Evolutionary conservation across 2,113 vertebrate species (phyloP).

Genomic region (Corythornis madagascariensis): DNA sequence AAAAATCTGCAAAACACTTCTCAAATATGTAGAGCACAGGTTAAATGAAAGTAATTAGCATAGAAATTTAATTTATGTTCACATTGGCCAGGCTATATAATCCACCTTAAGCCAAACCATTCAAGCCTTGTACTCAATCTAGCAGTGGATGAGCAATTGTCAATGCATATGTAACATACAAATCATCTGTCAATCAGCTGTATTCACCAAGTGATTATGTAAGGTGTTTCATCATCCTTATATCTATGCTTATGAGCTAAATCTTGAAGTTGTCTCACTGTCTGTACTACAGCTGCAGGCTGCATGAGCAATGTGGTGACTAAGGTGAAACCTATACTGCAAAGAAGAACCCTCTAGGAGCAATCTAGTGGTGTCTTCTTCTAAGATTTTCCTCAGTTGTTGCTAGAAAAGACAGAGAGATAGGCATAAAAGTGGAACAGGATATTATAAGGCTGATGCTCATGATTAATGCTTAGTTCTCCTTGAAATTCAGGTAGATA

Average conservation of each 20-base stretch:
- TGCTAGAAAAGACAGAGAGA: background rate
- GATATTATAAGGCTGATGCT: background rate
- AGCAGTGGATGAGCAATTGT: background rate
- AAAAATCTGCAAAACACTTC: background rate
- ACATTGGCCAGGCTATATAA: background rate
- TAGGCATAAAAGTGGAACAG: background rate
- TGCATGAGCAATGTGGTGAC: background rate
- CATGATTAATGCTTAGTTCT: background rate
- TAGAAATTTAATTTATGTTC: slow-evolving; percentile 4
- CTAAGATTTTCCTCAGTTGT: background rate
- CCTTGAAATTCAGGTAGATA: background rate
- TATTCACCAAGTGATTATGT: background rate
- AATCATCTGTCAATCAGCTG: background rate
- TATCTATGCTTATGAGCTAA: background rate
- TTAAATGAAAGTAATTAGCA: background rate
- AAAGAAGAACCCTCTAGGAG: background rate
- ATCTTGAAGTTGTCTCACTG: background rate
- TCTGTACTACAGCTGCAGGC: background rate
- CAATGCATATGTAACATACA: background rate
- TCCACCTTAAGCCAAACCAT: background rate
- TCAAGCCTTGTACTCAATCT: background rate
- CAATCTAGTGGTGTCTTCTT: background rate
- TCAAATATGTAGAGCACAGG: background rate
- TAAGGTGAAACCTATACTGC: background rate
- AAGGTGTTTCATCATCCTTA: background rate